Base-by-base conservation (phyloP, 2,113 vertebrate species). In the Sula dactylatra region DNA sequence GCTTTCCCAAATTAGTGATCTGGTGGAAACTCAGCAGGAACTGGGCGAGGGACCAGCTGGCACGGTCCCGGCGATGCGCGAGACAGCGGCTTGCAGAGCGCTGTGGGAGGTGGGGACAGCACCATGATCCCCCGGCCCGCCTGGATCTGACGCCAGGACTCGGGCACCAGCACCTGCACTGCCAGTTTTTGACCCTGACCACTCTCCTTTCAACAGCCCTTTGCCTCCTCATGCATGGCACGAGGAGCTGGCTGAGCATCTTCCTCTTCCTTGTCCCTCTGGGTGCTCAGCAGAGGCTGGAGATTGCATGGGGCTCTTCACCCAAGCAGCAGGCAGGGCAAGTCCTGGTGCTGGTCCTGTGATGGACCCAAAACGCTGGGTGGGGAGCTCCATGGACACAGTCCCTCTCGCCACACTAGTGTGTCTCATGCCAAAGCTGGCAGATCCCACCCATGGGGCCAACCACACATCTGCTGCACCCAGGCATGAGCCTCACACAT, bases 41-140 rank as follows among this genome's bases (percentile, higher is more conserved):
- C 54, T 31, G 80, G 92, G 72, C 3, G 0, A 61, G 22, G 36
- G 14, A 52, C 54, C 86, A 78, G 49, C 80, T 88, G 93, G 82
- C 86, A 64, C 0, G 1, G 69, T 22, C 82, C 55, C 0, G 13
- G 50, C 1, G 18, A 73, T 3, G 3, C 0, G 2, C 1, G 7
- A 89, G 74, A 54, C 66, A n/a, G 61, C 1, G 1, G 47, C 91
- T 76, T 21, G 0, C 16, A 21, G 69, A 50, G 22, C 7, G 0
- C 26, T 0, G 4, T 62, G 65, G 83, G 80, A 94, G 87, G 34
- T 62, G 67, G 40, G 56, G 32, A 50, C 59, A 5, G 1, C 2
- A 1, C 59, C 54, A 47, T 0, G 1, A 38, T 62, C 59, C 36
- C 58, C 56, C 1, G 1, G 25, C 42, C 65, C 1, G 0, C 42